These are phyloP conservation scores for Pteromalus puparum DNA, from an alignment of 1,140 invertebrate genomes.

Conservation along the genomic window DNA sequence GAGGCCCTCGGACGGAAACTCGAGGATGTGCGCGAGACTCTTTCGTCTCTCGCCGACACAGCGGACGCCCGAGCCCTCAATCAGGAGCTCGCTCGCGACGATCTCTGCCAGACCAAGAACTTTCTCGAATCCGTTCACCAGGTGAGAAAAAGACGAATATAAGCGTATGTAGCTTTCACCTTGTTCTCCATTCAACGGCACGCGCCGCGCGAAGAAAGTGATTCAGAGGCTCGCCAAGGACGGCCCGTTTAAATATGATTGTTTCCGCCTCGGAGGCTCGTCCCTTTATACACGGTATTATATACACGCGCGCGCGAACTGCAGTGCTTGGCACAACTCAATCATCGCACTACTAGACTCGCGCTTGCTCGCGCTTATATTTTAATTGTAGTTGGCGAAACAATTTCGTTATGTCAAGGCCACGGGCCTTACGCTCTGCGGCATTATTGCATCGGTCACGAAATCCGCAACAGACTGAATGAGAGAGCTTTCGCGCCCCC, in stretches of 20 bases:
- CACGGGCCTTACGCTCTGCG: conserved; percentile 55
- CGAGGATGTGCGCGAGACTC: conserved; percentile 83
- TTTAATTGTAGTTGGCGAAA: conserved; percentile 71
- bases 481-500: conserved; percentile 42
- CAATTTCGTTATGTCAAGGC: conserved; percentile 72
- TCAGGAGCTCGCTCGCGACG: conserved; percentile 75
- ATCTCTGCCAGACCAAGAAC: conserved; percentile 78
- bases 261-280: conserved; percentile 46
- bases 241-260: conserved; percentile 49
- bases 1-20: conserved; percentile 85
- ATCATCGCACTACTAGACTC: conserved; percentile 58
- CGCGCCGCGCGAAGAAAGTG: conserved; percentile 47
- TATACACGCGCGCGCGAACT: conserved; percentile 20
- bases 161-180: conserved; percentile 27
- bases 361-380: conserved; percentile 60
- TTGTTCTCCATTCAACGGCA: conserved; percentile 29
- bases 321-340: conserved; percentile 68
- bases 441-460: conserved; percentile 70
- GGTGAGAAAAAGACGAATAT: conserved; percentile 69
- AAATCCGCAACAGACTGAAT: conserved; percentile 67
- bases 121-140: conserved; percentile 81
- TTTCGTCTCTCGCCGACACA: conserved; percentile 84
- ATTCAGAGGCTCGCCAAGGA: conserved; percentile 43
- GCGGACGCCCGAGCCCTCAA: conserved; percentile 80
- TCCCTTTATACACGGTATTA: conserved; percentile 43